Base-by-base conservation (phyloP, 2,797 vertebrate genomes). In the Yasuhikotakia modesta region DNA sequence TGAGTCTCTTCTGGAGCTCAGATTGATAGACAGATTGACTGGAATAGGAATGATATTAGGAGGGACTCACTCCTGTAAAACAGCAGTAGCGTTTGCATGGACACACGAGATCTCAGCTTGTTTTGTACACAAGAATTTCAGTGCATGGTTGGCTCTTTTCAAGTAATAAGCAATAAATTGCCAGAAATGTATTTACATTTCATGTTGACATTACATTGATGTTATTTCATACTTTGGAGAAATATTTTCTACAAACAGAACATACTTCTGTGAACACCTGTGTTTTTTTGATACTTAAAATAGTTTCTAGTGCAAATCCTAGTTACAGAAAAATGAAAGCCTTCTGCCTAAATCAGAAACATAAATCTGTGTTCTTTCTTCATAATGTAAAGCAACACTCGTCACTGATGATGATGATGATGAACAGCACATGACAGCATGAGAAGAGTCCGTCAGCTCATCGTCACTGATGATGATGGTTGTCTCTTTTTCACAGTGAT, bases 401-500 rank as follows among this genome's bases (percentile, higher is more conserved):
- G n/a, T n/a, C n/a, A n/a, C n/a, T n/a, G n/a, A n/a, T n/a, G n/a
- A n/a, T n/a, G n/a, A n/a, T n/a, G n/a, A n/a, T n/a, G n/a, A n/a
- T 21, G 2, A 57, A 32, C 16, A 14, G 17, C 60, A 60, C 14
- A 35, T 63, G 27, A 66, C 64, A 14, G 1, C 11, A 14, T 46
- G 19, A 11, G 43, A 73, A 6, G 17, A 63, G 30, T 30, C 32
- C 3, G 3, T 76, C 32, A 67, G 50, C n/a, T 43, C n/a, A 57
- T 22, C 48, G 17, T 76, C 63, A 76, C 3, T 13, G 17, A 45
- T 57, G 63, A 66, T 60, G 46, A 16, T 27, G 63, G 11, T 11
- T 39, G 14, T 32, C 27, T 32, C n/a, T 61, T 16, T 5, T 35
- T 35, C 35, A 35, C 35, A 58, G 69, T 6, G 39, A 60, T 72